These are phyloP conservation scores for Callinectes sapidus DNA, from an alignment of 2,888 invertebrate species.

Conservation along the genomic window DNA sequence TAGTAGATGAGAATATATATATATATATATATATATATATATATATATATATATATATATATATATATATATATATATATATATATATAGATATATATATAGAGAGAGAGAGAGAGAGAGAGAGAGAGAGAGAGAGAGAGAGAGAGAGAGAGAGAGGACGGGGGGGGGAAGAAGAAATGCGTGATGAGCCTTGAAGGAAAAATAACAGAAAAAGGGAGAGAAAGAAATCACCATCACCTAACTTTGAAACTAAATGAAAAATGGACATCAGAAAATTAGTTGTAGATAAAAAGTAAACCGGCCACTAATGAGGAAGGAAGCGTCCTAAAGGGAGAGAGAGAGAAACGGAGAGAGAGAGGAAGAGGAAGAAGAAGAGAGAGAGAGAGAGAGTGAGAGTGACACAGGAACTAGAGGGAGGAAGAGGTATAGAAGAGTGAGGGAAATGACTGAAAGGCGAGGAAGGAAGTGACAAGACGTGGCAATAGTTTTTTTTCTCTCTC, in stretches of 20 bases:
- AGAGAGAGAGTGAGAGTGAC: neutral
- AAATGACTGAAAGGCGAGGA: neutral
- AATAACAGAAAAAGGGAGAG: neutral
- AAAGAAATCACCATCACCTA: neutral
- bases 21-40: too few relatives aligned
- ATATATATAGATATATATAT: neutral
- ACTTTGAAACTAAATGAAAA: neutral
- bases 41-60: too few relatives aligned
- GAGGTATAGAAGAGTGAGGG: neutral
- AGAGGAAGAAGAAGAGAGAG: neutral
- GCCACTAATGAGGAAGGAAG: conserved; percentile 18
- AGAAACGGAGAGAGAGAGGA: conserved; percentile 9
- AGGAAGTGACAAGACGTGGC: neutral
- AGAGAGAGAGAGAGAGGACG: conserved; percentile 14
- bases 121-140: conserved; percentile 23
- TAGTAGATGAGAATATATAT: too few relatives aligned
- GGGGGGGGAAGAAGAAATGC: neutral
- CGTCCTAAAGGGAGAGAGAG: neutral
- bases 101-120: conserved; percentile 11
- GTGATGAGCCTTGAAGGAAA: neutral
- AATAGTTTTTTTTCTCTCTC: neutral
- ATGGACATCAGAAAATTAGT: neutral
- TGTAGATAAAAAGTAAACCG: neutral
- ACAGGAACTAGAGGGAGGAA: neutral
- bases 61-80: too few relatives aligned